These are phyloP conservation scores for Trichosurus vulpecula DNA, from an alignment of 2,797 vertebrate genomes.

Conservation along the genomic window DNA sequence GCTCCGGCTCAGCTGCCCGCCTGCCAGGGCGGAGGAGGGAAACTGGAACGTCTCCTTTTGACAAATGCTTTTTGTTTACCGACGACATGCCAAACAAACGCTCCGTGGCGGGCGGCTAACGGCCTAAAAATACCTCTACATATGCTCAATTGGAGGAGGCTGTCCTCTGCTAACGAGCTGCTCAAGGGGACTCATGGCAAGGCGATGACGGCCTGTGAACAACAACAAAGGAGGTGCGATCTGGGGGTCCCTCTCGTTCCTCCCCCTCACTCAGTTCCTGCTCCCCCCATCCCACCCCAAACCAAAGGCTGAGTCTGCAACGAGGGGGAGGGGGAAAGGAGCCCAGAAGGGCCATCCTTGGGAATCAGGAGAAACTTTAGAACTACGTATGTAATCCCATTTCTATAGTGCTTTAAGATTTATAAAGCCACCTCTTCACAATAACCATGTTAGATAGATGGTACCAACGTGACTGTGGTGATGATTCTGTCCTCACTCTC, in stretches of 20 bases:
- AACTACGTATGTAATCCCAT: background rate
- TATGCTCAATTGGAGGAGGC: constrained; percentile 62
- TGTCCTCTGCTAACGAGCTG: constrained; percentile 67
- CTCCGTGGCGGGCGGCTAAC: constrained; percentile 54
- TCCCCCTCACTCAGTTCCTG: background rate
- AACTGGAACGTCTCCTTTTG: constrained; percentile 68
- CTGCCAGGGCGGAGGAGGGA: constrained; percentile 47
- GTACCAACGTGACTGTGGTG: background rate
- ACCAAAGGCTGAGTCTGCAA: background rate
- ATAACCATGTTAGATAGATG: background rate
- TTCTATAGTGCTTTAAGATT: background rate
- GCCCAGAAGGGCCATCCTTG: background rate
- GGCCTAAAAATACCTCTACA: constrained; percentile 75
- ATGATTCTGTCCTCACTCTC: background rate
- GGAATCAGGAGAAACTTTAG: background rate
- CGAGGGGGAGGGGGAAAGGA: background rate
- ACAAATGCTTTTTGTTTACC: constrained; percentile 79
- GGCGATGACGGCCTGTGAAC: background rate
- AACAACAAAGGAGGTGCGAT: background rate
- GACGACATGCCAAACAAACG: constrained; percentile 68
- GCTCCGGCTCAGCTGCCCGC: constrained; percentile 38
- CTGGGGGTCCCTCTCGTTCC: background rate
- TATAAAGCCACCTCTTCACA: background rate
- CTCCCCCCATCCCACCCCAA: background rate
- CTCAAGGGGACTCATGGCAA: background rate